A percentile compares a stretch with the other conserved stretches of the same genome.
These are phyloP conservation scores for Ischnus inquisitorius DNA, from an alignment of 2,888 invertebrate genomes.

Conservation along the genomic window DNA sequence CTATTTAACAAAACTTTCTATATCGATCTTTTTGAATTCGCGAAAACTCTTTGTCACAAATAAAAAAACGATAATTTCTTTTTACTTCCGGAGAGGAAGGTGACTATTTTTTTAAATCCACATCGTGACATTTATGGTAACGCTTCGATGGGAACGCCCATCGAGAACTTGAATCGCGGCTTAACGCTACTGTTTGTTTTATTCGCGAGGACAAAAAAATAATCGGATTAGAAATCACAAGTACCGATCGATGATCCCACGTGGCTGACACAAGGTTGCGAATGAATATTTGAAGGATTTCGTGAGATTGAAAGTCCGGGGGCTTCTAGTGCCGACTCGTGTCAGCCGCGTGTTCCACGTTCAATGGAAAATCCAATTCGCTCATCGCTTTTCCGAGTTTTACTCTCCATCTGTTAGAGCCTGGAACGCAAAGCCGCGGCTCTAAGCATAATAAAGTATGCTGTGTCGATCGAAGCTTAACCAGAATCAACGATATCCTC, in stretches of 20 bases:
- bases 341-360: constrained; percentile 8
- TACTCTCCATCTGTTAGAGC: not conserved
- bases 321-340: constrained; percentile 20
- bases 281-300: constrained; percentile 60
- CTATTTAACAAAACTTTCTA: no score
- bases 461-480: constrained; percentile 3
- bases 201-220: constrained; percentile 2
- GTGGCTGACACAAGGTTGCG: constrained; percentile 39
- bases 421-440: not conserved
- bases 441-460: constrained; percentile 6
- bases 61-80: no score
- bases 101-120: no score
- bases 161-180: no score
- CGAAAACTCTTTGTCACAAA: no score
- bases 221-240: constrained; percentile 27
- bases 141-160: no score
- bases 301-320: not conserved
- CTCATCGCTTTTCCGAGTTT: constrained; percentile 39
- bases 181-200: no score
- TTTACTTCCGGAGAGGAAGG: no score
- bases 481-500: constrained; percentile 5
- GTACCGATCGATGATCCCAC: constrained; percentile 33
- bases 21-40: no score
- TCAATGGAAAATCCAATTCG: constrained; percentile 43
- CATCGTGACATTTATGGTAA: no score